Base-by-base conservation (phyloP, 2,797 vertebrate species). In the Huso huso region DNA sequence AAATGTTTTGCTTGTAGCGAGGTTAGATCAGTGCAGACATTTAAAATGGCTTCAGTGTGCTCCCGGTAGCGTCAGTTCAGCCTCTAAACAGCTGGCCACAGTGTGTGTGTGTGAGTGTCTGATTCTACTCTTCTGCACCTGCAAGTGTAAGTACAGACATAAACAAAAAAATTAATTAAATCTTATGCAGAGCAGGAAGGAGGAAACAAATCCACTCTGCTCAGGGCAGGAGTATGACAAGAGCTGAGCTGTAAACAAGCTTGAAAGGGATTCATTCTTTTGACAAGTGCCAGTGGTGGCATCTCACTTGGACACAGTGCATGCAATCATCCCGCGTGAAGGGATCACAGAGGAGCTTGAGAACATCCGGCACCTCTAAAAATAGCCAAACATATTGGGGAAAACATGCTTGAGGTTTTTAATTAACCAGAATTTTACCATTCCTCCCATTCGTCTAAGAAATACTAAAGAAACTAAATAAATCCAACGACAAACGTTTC, bases 161-260 rank as follows among this genome's bases (percentile, higher is more conserved):
- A 86, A 88, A 87, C 80, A 81, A 83, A 84, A 84, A 67, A 82
- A 78, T 75, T 85, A 85, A 88, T 87, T 79, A 83, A 87, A 86
- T 84, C 80, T 85, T 86, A 80, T 55, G 51, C 79, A 77, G 75
- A 82, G 79, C 75, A 76, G 74, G 76, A 75, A 71, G 66, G 6
- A 12, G 67, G 23, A 72, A 71, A 77, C 73, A 74, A 77, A 71
- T 66, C 50, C 49, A 57, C 48, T 4, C 50, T 82, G 82, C 89
- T 86, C 88, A 77, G 74, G 86, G 87, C 87, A 90, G 78, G 78
- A 75, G 71, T 82, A 72, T 88, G 89, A 89, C 87, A 87, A 85
- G 84, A 75, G 74, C 83, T 83, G 82, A 87, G 85, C 88, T 87
- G 87, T 88, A 88, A 90, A 87, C 86, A 88, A 84, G 83, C 84